A percentile compares a stretch with the other conserved stretches of the same genome.
Evolutionary conservation across 2,113 vertebrate species (phyloP).

Genomic region (Orycteropus afer): DNA sequence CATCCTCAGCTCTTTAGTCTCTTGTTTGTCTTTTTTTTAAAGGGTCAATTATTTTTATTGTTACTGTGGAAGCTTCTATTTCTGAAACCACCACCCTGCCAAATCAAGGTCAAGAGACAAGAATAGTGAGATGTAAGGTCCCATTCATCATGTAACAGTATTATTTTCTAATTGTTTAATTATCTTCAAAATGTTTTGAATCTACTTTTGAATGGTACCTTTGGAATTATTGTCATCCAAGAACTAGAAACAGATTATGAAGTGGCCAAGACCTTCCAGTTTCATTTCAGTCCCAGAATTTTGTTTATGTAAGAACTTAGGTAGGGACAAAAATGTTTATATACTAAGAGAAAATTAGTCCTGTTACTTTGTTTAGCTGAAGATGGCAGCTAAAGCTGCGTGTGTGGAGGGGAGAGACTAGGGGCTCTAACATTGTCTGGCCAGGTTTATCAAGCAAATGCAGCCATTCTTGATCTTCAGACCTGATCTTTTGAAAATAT

Average conservation of each 20-base stretch:
- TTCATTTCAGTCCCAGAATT: constrained; percentile 61
- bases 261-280: constrained; percentile 3
- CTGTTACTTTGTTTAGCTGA: constrained; percentile 50
- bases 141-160: constrained; percentile 31
- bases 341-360: constrained; percentile 20
- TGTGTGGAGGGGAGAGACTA: not conserved
- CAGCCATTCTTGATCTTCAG: constrained; percentile 58
- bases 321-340: constrained; percentile 39
- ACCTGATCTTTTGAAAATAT: constrained; percentile 73
- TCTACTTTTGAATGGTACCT: constrained; percentile 35
- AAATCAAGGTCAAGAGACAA: constrained; percentile 75
- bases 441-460: not conserved
- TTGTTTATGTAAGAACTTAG: constrained; percentile 35
- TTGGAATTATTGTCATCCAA: constrained; percentile 42
- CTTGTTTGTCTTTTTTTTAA: constrained; percentile 41
- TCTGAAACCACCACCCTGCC: constrained; percentile 37
- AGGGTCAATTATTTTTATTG: constrained; percentile 61
- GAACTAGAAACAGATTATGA: constrained; percentile 34
- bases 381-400: constrained; percentile 37
- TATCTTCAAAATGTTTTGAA: constrained; percentile 1
- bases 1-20: constrained; percentile 39
- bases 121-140: constrained; percentile 40
- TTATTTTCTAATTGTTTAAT: constrained; percentile 41
- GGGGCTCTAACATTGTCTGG: constrained; percentile 56
- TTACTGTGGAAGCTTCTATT: constrained; percentile 48